These are phyloP conservation scores for Athetis lepigone DNA, from an alignment of 2,888 invertebrate species.

Conservation along the genomic window DNA sequence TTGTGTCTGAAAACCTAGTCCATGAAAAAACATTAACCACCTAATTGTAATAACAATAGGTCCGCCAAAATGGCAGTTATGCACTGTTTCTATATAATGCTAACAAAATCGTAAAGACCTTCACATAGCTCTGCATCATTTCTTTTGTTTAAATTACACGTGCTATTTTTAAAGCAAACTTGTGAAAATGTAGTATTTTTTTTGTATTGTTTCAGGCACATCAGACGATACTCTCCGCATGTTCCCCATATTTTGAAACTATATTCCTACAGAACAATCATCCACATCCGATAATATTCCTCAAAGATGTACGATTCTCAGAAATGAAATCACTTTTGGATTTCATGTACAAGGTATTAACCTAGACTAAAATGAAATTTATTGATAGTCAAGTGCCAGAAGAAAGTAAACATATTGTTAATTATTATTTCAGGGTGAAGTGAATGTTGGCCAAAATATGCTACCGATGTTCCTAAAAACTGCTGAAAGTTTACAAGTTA, in stretches of 20 bases:
- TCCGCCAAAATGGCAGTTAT: slow-evolving; percentile 75
- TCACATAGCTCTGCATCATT: slow-evolving; percentile 75
- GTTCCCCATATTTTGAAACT: slow-evolving; percentile 98
- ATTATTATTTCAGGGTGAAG: slow-evolving; percentile 91
- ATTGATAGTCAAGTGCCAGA: slow-evolving; percentile 8
- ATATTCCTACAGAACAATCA: slow-evolving; percentile 97
- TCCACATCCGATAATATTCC: slow-evolving; percentile 97
- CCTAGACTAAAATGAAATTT: slow-evolving; percentile 3
- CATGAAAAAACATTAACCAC: slow-evolving; percentile 68
- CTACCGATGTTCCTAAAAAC: slow-evolving; percentile 97
- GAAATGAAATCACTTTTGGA: slow-evolving; percentile 97
- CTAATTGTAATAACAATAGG: slow-evolving; percentile 84
- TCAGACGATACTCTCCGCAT: slow-evolving; percentile 97
- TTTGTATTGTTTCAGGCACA: slow-evolving; percentile 93
- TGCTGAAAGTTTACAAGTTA: slow-evolving; percentile 96
- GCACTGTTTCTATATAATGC: slow-evolving; percentile 73
- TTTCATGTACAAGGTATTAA: slow-evolving; percentile 96
- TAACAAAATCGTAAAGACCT: slow-evolving; percentile 78
- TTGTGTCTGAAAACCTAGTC: slow-evolving; percentile 61
- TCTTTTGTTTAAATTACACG: slow-evolving; percentile 73
- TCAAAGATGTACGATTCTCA: slow-evolving; percentile 97
- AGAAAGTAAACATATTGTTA: slow-evolving; percentile 20
- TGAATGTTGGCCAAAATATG: slow-evolving; percentile 97
- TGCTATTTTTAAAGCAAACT: slow-evolving; percentile 63
- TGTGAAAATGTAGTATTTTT: slow-evolving; percentile 60